Evolutionary conservation across 2,888 invertebrate genomes (phyloP).

Genomic region (Lomographa bimaculata): DNA sequence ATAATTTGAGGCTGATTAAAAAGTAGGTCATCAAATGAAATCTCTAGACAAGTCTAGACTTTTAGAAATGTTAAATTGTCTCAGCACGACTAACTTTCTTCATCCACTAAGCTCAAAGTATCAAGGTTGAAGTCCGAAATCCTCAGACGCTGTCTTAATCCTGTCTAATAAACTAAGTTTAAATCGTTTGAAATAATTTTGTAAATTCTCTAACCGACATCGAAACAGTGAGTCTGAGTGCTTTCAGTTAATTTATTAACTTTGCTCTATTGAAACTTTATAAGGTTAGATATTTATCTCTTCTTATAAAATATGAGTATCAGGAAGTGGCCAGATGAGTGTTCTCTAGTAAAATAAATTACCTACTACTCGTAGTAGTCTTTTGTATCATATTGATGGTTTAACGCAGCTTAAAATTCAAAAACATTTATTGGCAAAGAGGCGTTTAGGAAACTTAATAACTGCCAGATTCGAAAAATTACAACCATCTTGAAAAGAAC

Average conservation of each 20-base stretch:
- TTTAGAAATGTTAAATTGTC: slow-evolving; percentile 13
- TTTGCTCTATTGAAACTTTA: slow-evolving; percentile 12
- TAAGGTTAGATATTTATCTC: no score
- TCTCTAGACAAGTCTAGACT: slow-evolving; percentile 5
- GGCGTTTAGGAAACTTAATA: no score
- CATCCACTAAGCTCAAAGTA: slow-evolving; percentile 13
- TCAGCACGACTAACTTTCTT: slow-evolving; percentile 18
- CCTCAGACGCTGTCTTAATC: slow-evolving; percentile 16
- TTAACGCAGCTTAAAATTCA: no score
- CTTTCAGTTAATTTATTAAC: slow-evolving; percentile 15
- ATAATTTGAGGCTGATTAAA: not conserved
- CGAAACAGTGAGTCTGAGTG: slow-evolving; percentile 15
- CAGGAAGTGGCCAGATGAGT: no score
- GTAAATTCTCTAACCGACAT: slow-evolving; percentile 16
- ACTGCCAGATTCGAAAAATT: no score
- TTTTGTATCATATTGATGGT: no score
- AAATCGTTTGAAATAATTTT: slow-evolving; percentile 18
- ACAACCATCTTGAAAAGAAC: no score
- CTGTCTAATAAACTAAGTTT: slow-evolving; percentile 21
- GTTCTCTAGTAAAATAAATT: no score
- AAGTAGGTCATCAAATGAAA: not conserved
- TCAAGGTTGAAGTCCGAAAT: slow-evolving; percentile 18
- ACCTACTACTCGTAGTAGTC: no score
- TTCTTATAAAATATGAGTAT: no score
- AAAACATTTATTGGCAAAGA: no score